A percentile compares a stretch with the other conserved stretches of the same genome.
Conservation (phyloP, 1,140 invertebrate species). For the Neodiprion virginianus region DNA sequence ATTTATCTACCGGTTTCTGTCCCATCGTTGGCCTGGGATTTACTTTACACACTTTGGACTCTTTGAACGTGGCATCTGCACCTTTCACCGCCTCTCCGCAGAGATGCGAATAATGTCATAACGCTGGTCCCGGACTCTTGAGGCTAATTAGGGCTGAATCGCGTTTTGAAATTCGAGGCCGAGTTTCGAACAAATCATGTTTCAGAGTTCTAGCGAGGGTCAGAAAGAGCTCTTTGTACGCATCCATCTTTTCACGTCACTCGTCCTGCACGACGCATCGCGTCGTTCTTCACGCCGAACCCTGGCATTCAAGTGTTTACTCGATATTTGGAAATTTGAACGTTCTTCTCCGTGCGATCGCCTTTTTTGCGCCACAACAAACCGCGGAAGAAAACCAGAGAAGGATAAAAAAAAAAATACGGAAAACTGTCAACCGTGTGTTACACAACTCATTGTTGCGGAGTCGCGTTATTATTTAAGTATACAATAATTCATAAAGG, state of each 20-base stretch:
- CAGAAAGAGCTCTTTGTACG: slow-evolving; percentile 25
- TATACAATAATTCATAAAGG: not conserved
- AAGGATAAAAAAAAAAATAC: slow-evolving; percentile 11
- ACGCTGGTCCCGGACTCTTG: slow-evolving; percentile 32
- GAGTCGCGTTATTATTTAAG: not conserved
- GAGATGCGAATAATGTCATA: not conserved
- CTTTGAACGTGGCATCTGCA: not conserved
- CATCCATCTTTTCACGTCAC: slow-evolving; percentile 48
- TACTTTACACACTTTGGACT: not conserved
- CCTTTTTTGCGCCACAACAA: not conserved
- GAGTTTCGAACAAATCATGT: not conserved
- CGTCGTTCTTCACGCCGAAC: slow-evolving; percentile 14
- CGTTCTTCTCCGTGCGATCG: slow-evolving; percentile 18
- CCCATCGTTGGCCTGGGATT: not conserved
- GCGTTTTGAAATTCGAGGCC: slow-evolving; percentile 55
- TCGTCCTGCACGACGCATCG: slow-evolving; percentile 16
- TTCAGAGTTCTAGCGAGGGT: not conserved
- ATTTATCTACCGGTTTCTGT: not conserved
- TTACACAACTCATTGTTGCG: slow-evolving; percentile 3
- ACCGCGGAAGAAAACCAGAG: slow-evolving; percentile 34
- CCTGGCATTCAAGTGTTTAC: slow-evolving; percentile 32
- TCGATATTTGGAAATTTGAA: slow-evolving; percentile 43
- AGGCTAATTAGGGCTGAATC: slow-evolving; percentile 55
- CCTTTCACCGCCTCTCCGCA: not conserved
- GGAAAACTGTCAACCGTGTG: slow-evolving; percentile 13